Conservation (phyloP, 2,888 invertebrate species). For the Tineola bisselliella region DNA sequence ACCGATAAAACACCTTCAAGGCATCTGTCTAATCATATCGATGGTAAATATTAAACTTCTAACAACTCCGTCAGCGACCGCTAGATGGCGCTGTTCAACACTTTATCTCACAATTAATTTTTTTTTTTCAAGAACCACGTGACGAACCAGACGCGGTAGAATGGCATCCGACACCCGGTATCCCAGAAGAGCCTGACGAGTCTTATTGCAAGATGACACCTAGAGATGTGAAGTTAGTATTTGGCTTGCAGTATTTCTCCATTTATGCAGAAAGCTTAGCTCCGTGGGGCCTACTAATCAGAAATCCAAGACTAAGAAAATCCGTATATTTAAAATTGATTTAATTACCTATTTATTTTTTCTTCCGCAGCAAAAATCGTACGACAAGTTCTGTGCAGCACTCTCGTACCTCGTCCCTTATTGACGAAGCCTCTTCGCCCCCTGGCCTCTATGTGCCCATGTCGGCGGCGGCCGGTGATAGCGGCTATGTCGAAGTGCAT, state of each 20-base stretch:
- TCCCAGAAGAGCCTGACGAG: conserved; percentile 54
- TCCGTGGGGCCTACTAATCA: too few species aligned
- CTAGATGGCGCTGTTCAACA: neutral
- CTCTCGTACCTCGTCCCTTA: conserved; percentile 71
- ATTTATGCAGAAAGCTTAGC: too few species aligned
- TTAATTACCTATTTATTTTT: neutral
- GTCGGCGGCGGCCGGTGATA: conserved; percentile 25
- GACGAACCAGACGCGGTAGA: conserved; percentile 49
- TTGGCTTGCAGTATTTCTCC: too few species aligned
- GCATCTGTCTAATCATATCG: conserved; percentile 41
- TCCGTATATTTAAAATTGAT: too few species aligned
- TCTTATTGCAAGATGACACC: conserved; percentile 38
- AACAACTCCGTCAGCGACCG: neutral
- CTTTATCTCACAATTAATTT: neutral
- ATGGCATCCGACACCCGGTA: conserved; percentile 55
- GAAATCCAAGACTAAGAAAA: too few species aligned
- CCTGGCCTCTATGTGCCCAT: conserved; percentile 71
- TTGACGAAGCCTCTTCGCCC: conserved; percentile 41
- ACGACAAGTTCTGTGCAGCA: conserved; percentile 46
- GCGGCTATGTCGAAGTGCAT: conserved; percentile 71
- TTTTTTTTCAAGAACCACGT: conserved; percentile 24
- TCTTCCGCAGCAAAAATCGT: neutral
- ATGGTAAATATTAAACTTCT: conserved; percentile 25
- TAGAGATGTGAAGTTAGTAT: conserved; percentile 30
- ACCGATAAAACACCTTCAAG: conserved; percentile 65